These are phyloP conservation scores for Corydoras sp. DNA, from an alignment of 2,113 vertebrate species.

Conservation along the genomic window DNA sequence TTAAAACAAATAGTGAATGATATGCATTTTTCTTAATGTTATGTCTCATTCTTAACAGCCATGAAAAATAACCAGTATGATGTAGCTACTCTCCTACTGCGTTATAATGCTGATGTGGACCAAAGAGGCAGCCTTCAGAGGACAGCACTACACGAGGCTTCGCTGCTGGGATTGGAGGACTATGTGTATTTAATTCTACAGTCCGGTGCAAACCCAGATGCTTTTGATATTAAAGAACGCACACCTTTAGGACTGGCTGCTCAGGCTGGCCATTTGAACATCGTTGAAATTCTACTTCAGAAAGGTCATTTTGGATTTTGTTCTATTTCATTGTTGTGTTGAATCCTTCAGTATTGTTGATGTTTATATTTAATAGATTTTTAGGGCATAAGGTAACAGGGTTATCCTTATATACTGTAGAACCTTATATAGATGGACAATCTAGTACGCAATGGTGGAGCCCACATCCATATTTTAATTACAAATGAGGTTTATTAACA, in stretches of 20 bases:
- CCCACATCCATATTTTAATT: no score
- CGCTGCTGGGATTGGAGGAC: constrained; percentile 77
- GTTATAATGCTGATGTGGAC: constrained; percentile 72
- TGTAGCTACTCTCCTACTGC: constrained; percentile 75
- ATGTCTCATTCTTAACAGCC: constrained; percentile 60
- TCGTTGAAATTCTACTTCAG: constrained; percentile 77
- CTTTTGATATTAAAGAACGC: constrained; percentile 74
- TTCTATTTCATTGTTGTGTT: background rate
- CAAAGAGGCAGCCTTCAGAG: constrained; percentile 74
- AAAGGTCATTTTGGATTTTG: constrained; percentile 68
- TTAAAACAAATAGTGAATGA: background rate
- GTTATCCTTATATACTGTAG: no score
- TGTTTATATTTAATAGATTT: no score
- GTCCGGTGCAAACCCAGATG: constrained; percentile 78
- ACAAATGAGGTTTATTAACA: no score
- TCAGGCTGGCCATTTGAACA: constrained; percentile 76
- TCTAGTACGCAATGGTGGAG: no score
- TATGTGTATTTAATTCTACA: constrained; percentile 76
- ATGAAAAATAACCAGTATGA: constrained; percentile 76
- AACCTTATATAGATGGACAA: no score
- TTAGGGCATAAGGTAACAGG: no score
- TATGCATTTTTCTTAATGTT: constrained; percentile 2
- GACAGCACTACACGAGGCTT: constrained; percentile 86
- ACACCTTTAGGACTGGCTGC: constrained; percentile 88
- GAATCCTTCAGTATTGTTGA: no score